These are phyloP conservation scores for Leptinotarsa haldemani DNA, from an alignment of 2,888 invertebrate species.

Conservation along the genomic window DNA sequence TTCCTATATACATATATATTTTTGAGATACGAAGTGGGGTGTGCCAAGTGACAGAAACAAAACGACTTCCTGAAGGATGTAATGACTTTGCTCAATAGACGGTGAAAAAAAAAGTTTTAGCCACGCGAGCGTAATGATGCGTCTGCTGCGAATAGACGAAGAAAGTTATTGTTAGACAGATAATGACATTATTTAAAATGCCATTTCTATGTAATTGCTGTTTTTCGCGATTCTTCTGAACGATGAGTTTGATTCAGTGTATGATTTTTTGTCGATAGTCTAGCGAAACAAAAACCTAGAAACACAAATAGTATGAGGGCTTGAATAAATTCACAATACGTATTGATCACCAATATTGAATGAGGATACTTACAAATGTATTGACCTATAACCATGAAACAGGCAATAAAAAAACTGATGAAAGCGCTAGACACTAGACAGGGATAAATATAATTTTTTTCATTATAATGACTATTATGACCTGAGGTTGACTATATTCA, in stretches of 20 bases:
- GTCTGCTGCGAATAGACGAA: not conserved
- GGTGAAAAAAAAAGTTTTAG: slow-evolving; percentile 24
- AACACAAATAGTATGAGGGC: slow-evolving; percentile 7
- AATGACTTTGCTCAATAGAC: slow-evolving; percentile 23
- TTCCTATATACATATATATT: slow-evolving; percentile 27
- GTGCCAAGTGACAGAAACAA: slow-evolving; percentile 14
- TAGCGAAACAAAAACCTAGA: not conserved
- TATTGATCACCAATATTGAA: no score
- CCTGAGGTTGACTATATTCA: no score
- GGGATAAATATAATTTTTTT: no score
- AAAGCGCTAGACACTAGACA: no score
- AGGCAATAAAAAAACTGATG: no score
- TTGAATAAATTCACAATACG: no score
- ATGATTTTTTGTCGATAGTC: slow-evolving; percentile 13
- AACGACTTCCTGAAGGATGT: slow-evolving; percentile 25
- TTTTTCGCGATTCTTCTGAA: not conserved
- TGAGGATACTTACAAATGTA: no score
- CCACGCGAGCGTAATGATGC: slow-evolving; percentile 25
- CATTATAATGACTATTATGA: no score
- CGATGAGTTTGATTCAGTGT: not conserved
- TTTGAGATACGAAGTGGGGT: slow-evolving; percentile 24
- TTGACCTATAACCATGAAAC: no score
- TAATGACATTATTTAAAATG: slow-evolving; percentile 3
- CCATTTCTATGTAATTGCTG: slow-evolving; percentile 4
- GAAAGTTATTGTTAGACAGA: slow-evolving; percentile 15